Conservation (phyloP, 2,888 invertebrate species). For the Agrochola litura region DNA sequence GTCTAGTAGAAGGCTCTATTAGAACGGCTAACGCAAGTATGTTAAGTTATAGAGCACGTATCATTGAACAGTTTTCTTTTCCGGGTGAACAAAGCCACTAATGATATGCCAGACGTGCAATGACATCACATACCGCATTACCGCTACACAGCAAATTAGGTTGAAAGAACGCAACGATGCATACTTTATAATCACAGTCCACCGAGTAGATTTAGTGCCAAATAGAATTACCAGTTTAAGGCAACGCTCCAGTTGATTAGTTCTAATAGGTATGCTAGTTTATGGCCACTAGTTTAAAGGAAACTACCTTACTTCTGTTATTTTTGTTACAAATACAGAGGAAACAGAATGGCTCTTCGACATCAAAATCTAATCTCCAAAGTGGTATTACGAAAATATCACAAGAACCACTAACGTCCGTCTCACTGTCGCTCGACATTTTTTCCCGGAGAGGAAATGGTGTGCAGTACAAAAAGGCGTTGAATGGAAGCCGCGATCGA, state of each 20-base stretch:
- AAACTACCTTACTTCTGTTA: slow-evolving; percentile 10
- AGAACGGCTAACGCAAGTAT: slow-evolving; percentile 13
- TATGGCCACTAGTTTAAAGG: slow-evolving; percentile 14
- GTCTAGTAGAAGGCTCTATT: slow-evolving; percentile 9
- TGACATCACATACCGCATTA: slow-evolving; percentile 17
- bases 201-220: slow-evolving; percentile 33
- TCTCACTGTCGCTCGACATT: slow-evolving; percentile 53
- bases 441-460: slow-evolving; percentile 71
- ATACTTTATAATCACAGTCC: slow-evolving; percentile 29
- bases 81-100: slow-evolving; percentile 41
- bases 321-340: slow-evolving; percentile 25
- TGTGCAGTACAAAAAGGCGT: slow-evolving; percentile 64
- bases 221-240: slow-evolving; percentile 24
- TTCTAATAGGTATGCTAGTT: slow-evolving; percentile 17
- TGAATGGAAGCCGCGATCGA: slow-evolving; percentile 66
- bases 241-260: slow-evolving; percentile 21
- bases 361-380: slow-evolving; percentile 49
- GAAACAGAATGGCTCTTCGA: slow-evolving; percentile 17
- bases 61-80: slow-evolving; percentile 34
- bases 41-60: slow-evolving; percentile 13
- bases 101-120: slow-evolving; percentile 28
- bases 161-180: slow-evolving; percentile 38
- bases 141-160: slow-evolving; percentile 15
- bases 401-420: slow-evolving; percentile 57
- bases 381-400: slow-evolving; percentile 58